These are phyloP conservation scores for Neuroscelio doddi DNA, from an alignment of 2,888 invertebrate species.

Conservation along the genomic window DNA sequence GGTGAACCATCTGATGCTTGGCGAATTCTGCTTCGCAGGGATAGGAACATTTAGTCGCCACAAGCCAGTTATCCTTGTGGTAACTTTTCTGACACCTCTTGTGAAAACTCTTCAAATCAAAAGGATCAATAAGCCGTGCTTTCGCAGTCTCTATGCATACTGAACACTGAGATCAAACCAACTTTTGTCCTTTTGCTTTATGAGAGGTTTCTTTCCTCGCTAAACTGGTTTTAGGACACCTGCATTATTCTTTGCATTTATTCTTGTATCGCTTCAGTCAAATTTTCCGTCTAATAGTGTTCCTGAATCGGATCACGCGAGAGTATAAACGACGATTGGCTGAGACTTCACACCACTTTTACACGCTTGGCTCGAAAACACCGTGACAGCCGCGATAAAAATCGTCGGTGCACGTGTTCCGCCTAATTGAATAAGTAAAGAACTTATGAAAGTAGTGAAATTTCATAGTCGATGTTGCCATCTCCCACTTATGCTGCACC, in stretches of 20 bases:
- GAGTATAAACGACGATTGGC: too few relatives aligned
- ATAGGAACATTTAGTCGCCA: constrained; percentile 79
- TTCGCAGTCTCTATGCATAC: too few relatives aligned
- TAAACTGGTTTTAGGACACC: constrained; percentile 78
- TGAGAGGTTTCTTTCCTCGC: constrained; percentile 81
- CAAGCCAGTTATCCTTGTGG: too few relatives aligned
- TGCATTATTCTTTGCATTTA: constrained; percentile 80
- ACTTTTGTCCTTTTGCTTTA: constrained; percentile 77
- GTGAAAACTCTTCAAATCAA: constrained; percentile 61
- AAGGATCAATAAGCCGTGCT: too few relatives aligned
- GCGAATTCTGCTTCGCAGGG: constrained; percentile 82
- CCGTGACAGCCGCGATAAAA: constrained; percentile 64
- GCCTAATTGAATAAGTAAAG: constrained; percentile 75
- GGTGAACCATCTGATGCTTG: constrained; percentile 83
- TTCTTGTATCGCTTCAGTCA: constrained; percentile 80
- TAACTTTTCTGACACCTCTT: constrained; percentile 63
- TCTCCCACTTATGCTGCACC: constrained; percentile 74
- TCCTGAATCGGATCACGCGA: constrained; percentile 75
- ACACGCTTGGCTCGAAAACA: constrained; percentile 68
- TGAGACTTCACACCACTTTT: constrained; percentile 60
- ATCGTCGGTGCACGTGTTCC: constrained; percentile 67
- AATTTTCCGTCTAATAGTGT: constrained; percentile 78
- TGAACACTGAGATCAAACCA: constrained; percentile 56
- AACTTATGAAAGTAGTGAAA: constrained; percentile 71
- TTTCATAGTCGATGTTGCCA: constrained; percentile 51